These are phyloP conservation scores for Helicoverpa assulta DNA, from an alignment of 2,888 invertebrate species.

Conservation along the genomic window DNA sequence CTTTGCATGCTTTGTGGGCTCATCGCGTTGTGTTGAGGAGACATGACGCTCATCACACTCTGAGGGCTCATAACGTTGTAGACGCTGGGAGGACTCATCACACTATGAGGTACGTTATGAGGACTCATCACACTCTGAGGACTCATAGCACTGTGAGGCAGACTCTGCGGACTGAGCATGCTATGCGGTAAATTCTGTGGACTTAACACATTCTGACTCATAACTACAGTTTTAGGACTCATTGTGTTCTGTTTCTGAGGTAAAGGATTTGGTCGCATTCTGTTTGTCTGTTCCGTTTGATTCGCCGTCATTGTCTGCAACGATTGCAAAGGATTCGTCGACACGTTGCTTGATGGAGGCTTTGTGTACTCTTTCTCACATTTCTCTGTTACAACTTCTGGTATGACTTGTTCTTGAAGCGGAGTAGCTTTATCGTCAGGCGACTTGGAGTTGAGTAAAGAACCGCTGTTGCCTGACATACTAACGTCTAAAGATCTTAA, in stretches of 20 bases:
- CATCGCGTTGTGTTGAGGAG: constrained; percentile 86
- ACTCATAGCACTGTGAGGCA: constrained; percentile 86
- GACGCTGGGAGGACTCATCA: constrained; percentile 86
- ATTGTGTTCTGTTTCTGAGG: constrained; percentile 81
- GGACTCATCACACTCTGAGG: constrained; percentile 86
- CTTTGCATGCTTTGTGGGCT: constrained; percentile 87
- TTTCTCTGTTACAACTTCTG: constrained; percentile 79
- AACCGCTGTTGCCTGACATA: constrained; percentile 88
- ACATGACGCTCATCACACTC: constrained; percentile 88
- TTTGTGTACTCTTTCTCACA: constrained; percentile 78
- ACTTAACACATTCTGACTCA: constrained; percentile 84
- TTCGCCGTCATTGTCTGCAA: constrained; percentile 85
- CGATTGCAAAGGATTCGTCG: constrained; percentile 82
- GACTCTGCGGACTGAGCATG: constrained; percentile 86
- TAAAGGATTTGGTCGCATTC: constrained; percentile 79
- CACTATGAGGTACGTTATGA: constrained; percentile 78
- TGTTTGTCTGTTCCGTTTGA: constrained; percentile 82
- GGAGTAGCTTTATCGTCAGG: constrained; percentile 83
- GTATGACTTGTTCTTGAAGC: constrained; percentile 84
- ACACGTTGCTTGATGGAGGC: constrained; percentile 70
- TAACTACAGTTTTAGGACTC: constrained; percentile 82
- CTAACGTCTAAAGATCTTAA: constrained; percentile 90
- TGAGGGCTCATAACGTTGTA: constrained; percentile 88
- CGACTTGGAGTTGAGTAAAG: constrained; percentile 82
- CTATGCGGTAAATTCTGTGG: constrained; percentile 83